Evolutionary conservation across 2,797 vertebrate species (phyloP).

Genomic region (Perdix hodgsoniae): DNA sequence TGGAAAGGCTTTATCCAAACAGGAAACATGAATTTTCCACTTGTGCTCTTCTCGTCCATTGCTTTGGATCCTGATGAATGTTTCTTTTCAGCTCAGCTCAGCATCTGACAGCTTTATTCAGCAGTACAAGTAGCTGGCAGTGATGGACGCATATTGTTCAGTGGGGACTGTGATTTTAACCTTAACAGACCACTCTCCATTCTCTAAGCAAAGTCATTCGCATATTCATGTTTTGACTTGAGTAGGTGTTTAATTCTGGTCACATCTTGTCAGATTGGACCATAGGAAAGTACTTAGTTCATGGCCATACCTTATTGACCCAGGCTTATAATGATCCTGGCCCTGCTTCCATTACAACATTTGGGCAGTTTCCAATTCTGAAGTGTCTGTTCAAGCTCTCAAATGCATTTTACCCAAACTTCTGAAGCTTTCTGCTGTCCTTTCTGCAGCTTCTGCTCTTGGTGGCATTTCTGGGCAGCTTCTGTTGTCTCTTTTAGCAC

Average conservation of each 20-base stretch:
- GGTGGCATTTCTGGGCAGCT: accelerated
- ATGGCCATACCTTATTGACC: neutral
- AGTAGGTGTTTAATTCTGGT: neutral
- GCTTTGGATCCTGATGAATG: neutral
- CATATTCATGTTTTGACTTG: neutral
- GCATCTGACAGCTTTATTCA: neutral
- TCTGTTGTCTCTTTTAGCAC: neutral
- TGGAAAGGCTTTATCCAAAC: neutral
- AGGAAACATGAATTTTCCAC: neutral
- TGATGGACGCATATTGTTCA: neutral
- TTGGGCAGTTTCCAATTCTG: neutral
- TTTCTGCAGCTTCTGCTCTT: neutral
- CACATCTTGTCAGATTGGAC: neutral
- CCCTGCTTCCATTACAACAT: neutral
- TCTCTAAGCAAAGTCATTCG: neutral
- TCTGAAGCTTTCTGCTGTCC: neutral
- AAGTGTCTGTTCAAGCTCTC: neutral
- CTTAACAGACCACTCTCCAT: neutral
- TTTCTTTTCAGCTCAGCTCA: neutral
- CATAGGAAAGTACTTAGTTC: no score
- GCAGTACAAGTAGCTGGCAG: neutral
- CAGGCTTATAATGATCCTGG: neutral
- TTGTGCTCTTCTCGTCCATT: neutral
- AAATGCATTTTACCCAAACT: neutral
- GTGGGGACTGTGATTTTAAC: neutral